These are phyloP conservation scores for Rhea americana DNA, from an alignment of 2,113 vertebrate species.

Conservation along the genomic window DNA sequence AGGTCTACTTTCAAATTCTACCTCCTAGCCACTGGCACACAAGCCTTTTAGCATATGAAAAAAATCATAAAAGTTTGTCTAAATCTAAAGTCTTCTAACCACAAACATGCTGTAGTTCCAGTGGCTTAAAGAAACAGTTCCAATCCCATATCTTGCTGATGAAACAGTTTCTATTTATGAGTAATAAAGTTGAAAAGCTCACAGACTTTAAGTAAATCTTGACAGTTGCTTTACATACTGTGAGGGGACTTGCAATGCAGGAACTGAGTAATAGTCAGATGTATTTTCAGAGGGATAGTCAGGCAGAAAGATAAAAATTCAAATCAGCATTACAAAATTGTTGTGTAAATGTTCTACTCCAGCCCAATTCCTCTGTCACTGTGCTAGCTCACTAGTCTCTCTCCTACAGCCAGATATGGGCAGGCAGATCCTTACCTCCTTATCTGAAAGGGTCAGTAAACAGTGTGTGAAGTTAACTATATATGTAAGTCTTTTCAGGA, in stretches of 20 bases:
- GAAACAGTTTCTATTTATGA: background rate
- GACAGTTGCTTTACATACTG: background rate
- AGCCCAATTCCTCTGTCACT: background rate
- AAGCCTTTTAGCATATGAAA: background rate
- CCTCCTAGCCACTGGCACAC: background rate
- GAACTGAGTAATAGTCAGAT: background rate
- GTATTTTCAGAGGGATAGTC: background rate
- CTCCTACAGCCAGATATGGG: background rate
- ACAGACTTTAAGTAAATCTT: background rate
- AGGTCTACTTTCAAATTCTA: background rate
- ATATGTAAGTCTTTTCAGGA: background rate
- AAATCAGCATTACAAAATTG: background rate
- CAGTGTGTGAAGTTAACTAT: background rate
- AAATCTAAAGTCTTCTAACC: background rate
- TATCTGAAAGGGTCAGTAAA: background rate
- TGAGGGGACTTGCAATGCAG: background rate
- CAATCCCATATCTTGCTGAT: background rate
- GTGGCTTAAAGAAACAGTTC: background rate
- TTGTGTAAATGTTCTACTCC: background rate
- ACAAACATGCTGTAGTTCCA: background rate
- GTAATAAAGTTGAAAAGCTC: background rate
- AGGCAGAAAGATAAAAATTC: background rate
- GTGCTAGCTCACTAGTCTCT: background rate
- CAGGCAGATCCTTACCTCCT: background rate
- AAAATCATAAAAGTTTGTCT: background rate